These are phyloP conservation scores for Parauchenoglanis ngamensis DNA, from an alignment of 2,797 vertebrate species.

Conservation along the genomic window DNA sequence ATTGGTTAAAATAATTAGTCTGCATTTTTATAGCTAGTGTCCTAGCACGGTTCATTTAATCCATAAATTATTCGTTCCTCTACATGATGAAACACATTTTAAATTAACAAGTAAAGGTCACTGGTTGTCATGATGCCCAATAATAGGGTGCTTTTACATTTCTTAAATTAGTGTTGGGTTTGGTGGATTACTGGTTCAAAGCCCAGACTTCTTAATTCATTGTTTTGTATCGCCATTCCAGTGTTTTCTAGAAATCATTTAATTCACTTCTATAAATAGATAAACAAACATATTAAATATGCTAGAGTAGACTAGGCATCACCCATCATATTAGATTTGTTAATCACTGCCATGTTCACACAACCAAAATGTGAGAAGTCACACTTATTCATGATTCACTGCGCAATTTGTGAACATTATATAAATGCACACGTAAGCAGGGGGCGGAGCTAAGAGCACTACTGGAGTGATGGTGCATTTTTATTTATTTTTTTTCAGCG, in stretches of 20 bases:
- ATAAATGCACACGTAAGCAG: neutral
- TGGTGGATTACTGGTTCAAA: neutral
- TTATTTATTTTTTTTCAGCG: neutral
- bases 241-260: neutral
- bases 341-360: neutral
- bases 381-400: neutral
- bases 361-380: neutral
- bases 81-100: conserved; percentile 9
- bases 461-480: neutral
- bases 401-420: no score
- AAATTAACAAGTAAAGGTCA: conserved; percentile 24
- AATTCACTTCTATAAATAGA: neutral
- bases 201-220: neutral
- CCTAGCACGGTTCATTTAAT: neutral
- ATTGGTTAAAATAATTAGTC: neutral
- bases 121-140: neutral
- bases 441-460: neutral
- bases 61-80: neutral
- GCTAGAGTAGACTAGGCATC: neutral
- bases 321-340: no score
- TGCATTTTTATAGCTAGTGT: neutral
- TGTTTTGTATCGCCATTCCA: neutral
- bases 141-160: neutral
- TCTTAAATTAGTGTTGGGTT: neutral
- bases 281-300: neutral